Base-by-base conservation (phyloP, 92 coral and sea anemone species). In the Hydrozoanthus gracilis region DNA sequence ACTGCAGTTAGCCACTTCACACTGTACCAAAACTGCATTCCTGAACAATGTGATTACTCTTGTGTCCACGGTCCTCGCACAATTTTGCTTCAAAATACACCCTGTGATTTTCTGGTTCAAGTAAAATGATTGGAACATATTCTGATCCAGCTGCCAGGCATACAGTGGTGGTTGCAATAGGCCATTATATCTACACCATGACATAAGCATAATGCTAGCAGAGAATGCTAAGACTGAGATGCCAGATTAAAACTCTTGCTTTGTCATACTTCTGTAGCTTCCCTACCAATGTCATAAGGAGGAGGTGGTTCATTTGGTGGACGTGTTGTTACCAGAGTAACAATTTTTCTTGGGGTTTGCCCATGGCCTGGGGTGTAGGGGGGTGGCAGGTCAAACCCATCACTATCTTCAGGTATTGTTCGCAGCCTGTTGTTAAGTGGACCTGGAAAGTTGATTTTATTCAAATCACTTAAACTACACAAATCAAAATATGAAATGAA, bases 221-320 rank as follows among this genome's bases (percentile, higher is more conserved):
- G 39, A 3, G 64, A 58, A 14, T 35, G 18, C 60, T 18, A 78
- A 14, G 6, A 62, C 1, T 56, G 52, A 48, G 17, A n/a, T 83
- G 8, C 17, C 20, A 47, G 46, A 4, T 17, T 72, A 50, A 69
- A 50, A 8, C 52, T 66, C 8, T 78, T 55, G 73, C 70, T 65
- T 9, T 75, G 91, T 88, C 89, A 94, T 87, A 94, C 98, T 51
- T 94, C 90, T 12, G 98, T 94, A 6, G 98, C 98, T 27, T 93
- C 92, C 82, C 91, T 87, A 3, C 93, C 92, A 44, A 89, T 93
- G 71, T 96, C 98, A 71, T 96, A 96, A 16, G 99, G 99, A 8
- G 99, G 99, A 5, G 99, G 99, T 20, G 98, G 98, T 69, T 95
- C 98, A 83, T 95, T 95, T 16, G 98, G 96, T 47, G 95, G 90